Percentiles rank a stretch among this genome's conserved stretches.
Evolutionary conservation across 1,140 invertebrate species (phyloP).

Genomic region (Drosophila miranda): DNA sequence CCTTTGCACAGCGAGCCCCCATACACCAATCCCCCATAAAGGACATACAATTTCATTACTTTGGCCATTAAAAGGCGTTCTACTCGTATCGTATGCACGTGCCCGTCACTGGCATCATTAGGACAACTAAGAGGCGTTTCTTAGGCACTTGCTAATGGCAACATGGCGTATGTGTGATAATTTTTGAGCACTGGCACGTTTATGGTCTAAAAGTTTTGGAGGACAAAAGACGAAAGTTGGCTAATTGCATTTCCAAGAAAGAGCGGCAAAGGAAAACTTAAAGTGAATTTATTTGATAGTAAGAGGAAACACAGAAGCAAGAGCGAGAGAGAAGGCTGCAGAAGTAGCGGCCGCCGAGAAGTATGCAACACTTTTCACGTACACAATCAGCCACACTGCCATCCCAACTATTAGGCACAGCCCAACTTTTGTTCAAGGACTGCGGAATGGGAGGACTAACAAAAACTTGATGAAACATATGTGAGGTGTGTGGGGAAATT

Average conservation of each 20-base stretch:
- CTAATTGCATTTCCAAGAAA: conserved; percentile 22
- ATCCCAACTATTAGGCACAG: conserved; percentile 16
- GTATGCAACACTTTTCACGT: conserved; percentile 11
- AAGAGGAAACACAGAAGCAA: not conserved
- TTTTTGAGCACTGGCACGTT: conserved; percentile 18
- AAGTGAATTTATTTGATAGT: conserved; percentile 34
- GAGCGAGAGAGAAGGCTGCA: not conserved
- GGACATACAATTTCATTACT: conserved; percentile 30
- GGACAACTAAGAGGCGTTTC: conserved; percentile 9
- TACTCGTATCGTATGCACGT: conserved; percentile 23
- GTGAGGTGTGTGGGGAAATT: conserved; percentile 10
- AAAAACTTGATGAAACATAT: conserved; percentile 14
- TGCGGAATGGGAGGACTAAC: not conserved
- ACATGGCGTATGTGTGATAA: conserved; percentile 33
- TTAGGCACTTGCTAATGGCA: conserved; percentile 26
- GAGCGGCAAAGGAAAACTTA: not conserved
- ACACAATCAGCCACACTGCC: conserved; percentile 8
- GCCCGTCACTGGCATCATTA: conserved; percentile 27
- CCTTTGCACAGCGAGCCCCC: conserved; percentile 17
- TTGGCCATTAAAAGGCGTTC: conserved; percentile 30
- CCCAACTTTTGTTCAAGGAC: not conserved
- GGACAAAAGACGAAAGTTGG: conserved; percentile 7
- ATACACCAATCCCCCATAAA: too few species aligned
- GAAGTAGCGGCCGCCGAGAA: conserved; percentile 8
- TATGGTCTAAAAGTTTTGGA: conserved; percentile 4